Percentiles rank a stretch among this genome's conserved stretches.
These are phyloP conservation scores for Aporrectodea caliginosa DNA, from an alignment of 1,140 invertebrate species.

Conservation along the genomic window DNA sequence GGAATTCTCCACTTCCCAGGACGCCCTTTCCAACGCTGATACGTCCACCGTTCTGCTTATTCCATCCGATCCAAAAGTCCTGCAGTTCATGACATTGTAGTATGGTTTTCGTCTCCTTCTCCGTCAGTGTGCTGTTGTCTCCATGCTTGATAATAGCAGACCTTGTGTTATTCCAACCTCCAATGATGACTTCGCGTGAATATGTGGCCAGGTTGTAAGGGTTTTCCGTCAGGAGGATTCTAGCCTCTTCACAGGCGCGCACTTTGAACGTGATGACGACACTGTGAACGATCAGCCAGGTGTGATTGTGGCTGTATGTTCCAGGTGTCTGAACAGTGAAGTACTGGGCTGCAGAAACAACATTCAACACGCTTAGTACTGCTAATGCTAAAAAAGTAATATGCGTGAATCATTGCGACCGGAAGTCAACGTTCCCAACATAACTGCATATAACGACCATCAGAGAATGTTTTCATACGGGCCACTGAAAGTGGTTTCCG, in stretches of 20 bases:
- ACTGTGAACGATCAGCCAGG: background rate
- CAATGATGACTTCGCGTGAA: conserved; percentile 6
- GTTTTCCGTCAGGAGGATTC: background rate
- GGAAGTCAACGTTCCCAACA: no score
- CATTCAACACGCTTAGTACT: no score
- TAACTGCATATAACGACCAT: no score
- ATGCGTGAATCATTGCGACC: no score
- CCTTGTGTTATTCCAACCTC: conserved; percentile 9
- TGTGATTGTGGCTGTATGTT: background rate
- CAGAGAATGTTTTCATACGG: no score
- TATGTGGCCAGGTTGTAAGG: background rate
- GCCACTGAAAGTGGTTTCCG: no score
- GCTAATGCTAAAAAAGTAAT: no score
- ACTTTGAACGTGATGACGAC: background rate
- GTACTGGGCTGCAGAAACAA: background rate
- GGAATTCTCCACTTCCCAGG: background rate
- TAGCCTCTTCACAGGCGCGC: background rate
- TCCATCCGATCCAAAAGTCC: conserved; percentile 19
- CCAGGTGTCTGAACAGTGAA: background rate
- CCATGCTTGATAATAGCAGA: background rate
- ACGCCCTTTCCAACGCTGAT: background rate
- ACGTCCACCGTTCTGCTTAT: background rate
- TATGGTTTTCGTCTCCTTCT: background rate
- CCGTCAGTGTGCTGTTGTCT: background rate
- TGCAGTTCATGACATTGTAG: background rate